These are phyloP conservation scores for Bibio marci DNA, from an alignment of 2,888 invertebrate genomes.

Conservation along the genomic window DNA sequence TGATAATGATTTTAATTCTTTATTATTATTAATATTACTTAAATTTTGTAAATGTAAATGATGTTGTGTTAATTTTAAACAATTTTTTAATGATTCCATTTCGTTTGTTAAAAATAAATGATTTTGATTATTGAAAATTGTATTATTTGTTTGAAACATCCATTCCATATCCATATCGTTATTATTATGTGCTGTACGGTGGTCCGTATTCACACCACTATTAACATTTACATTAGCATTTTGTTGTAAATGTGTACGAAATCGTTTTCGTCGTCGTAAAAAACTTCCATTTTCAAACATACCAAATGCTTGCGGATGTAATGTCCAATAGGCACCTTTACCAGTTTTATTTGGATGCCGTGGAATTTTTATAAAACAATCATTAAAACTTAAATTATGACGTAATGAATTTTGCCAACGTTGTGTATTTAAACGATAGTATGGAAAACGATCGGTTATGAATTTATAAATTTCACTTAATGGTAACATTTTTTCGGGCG, in stretches of 20 bases:
- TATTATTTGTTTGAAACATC: too few relatives aligned
- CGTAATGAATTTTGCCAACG: conserved; percentile 69
- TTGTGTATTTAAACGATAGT: conserved; percentile 78
- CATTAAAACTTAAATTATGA: conserved; percentile 91
- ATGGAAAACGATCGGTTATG: conserved; percentile 68
- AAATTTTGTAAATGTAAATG: too few relatives aligned
- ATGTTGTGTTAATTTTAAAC: too few relatives aligned
- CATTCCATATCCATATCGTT: too few relatives aligned
- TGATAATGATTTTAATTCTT: too few relatives aligned
- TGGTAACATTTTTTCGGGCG: conserved; percentile 90
- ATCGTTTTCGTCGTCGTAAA: conserved; percentile 40
- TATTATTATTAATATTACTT: too few relatives aligned
- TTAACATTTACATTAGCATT: too few relatives aligned
- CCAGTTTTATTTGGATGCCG: conserved; percentile 63
- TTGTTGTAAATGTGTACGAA: conserved; percentile 32
- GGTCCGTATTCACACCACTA: too few relatives aligned
- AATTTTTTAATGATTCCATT: too few relatives aligned
- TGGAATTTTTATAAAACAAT: conserved; percentile 86
- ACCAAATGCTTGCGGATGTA: conserved; percentile 64
- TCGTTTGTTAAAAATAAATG: too few relatives aligned
- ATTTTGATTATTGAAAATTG: too few relatives aligned
- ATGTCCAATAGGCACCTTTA: conserved; percentile 73
- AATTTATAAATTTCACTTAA: conserved; percentile 59
- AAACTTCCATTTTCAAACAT: conserved; percentile 62
- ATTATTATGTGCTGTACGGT: too few relatives aligned